Evolutionary conservation across 2,888 invertebrate species (phyloP), one percentile per base, ranked within the genome.

Genomic region (Plusia festucae): DNA sequence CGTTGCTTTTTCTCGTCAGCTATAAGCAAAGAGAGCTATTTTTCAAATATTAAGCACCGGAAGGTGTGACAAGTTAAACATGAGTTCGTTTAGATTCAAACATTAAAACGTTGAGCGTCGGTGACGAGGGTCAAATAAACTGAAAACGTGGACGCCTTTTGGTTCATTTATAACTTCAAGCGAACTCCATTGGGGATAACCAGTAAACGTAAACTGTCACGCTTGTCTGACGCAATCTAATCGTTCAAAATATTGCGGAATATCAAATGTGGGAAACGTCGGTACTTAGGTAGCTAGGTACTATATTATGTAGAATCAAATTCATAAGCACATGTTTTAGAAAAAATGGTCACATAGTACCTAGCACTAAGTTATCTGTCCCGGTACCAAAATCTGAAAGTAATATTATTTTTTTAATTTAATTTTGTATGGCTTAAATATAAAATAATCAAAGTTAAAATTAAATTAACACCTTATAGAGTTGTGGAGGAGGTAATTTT

Each of bases 71-170:
- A 65, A 81, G 70, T 81, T 72, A 81, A 72, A 81, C 78, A 81
- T 78, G 79, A 75, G 59, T 81, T 79, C 72, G 72, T 81, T 79
- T 81, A 73, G 78, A 78, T 79, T 81, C 76, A 72, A 73, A 73
- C 79, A 79, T 79, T 75, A 78, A 75, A 79, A 78, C 73, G 76
- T 68, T 67, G 68, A 75, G 69, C 68, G 72, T 70, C 76, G 59
- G 72, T 81, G 81, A 81, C 79, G 70, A 81, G 81, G 76, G 79
- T 81, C 76, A 75, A 78, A 79, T 78, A 79, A 73, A 79, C 79
- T 68, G 66, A 64, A 78, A 79, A 70, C 73, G 73, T 78, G 70
- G 60, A 34, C 46, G 68, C 49, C 68, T 72, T 59, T 72, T 70
- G 64, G 32, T 80, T 78, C 73, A 81, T 79, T 81, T 75, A 79